Conservation (phyloP, 2,113 vertebrate genomes). For the Microcebus ravelobensis region DNA sequence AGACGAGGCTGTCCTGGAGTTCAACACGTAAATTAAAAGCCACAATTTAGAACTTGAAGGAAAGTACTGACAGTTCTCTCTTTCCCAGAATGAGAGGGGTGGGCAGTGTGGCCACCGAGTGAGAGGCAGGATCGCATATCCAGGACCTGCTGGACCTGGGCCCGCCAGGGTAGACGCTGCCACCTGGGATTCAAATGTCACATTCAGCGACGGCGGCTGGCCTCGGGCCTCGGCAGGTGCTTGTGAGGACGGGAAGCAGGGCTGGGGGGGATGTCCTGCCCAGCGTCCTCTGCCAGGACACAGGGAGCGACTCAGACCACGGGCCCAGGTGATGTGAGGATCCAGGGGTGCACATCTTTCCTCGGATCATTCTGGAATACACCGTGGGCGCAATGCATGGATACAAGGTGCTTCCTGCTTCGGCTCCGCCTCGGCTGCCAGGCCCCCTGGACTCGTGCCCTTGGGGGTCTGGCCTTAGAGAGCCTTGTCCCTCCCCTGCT, state of each 20-base stretch:
- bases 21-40: background rate
- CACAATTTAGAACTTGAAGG: background rate
- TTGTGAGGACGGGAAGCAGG: background rate
- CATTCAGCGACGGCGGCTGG: background rate
- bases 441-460: background rate
- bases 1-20: background rate
- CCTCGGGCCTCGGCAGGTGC: background rate
- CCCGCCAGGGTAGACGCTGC: background rate
- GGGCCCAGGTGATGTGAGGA: accelerated
- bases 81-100: background rate
- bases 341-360: background rate
- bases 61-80: background rate
- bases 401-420: background rate
- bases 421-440: background rate
- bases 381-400: accelerated
- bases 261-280: accelerated
- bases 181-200: background rate
- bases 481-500: background rate
- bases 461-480: background rate
- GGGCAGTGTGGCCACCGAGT: accelerated
- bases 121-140: background rate
- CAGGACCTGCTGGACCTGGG: background rate
- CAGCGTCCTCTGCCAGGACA: background rate
- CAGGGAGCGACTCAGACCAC: accelerated
- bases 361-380: accelerated